phyloP scores from a whole-genome alignment of 2,113 vertebrate species.

The Sprattus sprattus region DNA sequence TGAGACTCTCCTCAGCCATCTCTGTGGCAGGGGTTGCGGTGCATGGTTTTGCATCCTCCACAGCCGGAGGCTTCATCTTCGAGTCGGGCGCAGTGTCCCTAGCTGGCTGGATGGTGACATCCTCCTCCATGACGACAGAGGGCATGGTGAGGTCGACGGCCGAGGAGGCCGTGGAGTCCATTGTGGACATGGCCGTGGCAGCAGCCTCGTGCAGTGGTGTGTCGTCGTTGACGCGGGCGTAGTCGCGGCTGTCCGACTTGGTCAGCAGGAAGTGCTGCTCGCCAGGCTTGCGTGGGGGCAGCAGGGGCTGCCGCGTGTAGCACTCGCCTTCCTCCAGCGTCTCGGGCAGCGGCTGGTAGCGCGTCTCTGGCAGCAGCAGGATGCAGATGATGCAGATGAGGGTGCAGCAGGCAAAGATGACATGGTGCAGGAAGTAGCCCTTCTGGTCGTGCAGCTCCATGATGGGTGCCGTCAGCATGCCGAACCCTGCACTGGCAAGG shows the following conservation, averaged over 20 bases:
- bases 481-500: constrained; percentile 91
- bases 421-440: constrained; percentile 97
- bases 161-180: constrained; percentile 69
- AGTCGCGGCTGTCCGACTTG: constrained; percentile 85
- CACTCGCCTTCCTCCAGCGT: constrained; percentile 84
- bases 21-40: not conserved
- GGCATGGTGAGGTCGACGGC: constrained; percentile 57
- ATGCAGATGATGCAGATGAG: constrained; percentile 99
- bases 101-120: constrained; percentile 29
- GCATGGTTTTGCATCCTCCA: not conserved
- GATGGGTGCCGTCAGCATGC: constrained; percentile 93
- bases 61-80: not conserved
- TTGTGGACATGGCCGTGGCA: constrained; percentile 59
- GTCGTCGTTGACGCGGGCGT: constrained; percentile 80
- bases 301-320: constrained; percentile 86
- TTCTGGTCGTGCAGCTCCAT: constrained; percentile 99
- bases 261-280: constrained; percentile 85
- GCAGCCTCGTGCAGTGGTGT: constrained; percentile 67
- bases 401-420: constrained; percentile 98
- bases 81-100: constrained; percentile 23
- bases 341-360: constrained; percentile 87
- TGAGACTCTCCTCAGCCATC: not conserved
- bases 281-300: constrained; percentile 78
- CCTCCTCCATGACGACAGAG: constrained; percentile 39
- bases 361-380: constrained; percentile 90